phyloP scores from a whole-genome alignment of 2,113 vertebrate species.

The Eclectus roratus region DNA sequence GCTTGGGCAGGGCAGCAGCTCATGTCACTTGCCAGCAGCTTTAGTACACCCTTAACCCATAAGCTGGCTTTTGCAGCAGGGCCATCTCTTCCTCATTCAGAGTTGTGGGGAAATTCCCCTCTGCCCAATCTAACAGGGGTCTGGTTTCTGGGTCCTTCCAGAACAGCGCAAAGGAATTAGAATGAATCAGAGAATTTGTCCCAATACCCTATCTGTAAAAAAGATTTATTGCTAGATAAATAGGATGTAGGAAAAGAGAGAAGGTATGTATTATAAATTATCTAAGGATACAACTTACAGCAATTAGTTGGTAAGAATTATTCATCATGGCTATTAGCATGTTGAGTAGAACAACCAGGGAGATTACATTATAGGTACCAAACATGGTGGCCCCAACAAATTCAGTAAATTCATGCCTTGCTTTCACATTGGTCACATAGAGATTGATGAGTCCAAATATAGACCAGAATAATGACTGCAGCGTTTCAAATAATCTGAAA shows the following conservation, averaged over 20 bases:
- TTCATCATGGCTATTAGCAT: conserved; percentile 99
- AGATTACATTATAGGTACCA: conserved; percentile 96
- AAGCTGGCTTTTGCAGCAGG: background rate
- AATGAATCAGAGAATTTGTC: background rate
- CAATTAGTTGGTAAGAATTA: conserved; percentile 98
- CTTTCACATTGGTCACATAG: conserved; percentile 91
- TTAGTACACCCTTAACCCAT: background rate
- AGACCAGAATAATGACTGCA: conserved; percentile 98
- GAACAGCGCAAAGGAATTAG: background rate
- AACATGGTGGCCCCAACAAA: conserved; percentile 98
- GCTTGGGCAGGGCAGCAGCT: background rate
- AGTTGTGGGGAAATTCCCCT: background rate
- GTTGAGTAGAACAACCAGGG: conserved; percentile 96
- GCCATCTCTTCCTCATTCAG: background rate
- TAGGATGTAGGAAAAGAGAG: background rate
- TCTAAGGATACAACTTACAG: conserved; percentile 80
- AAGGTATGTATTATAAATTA: background rate
- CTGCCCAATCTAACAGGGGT: background rate
- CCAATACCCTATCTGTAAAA: background rate
- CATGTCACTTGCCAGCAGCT: background rate
- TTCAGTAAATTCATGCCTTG: conserved; percentile 90
- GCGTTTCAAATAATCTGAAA: conserved; percentile 91
- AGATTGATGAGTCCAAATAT: conserved; percentile 95
- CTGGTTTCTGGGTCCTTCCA: background rate
- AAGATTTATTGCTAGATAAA: background rate